A percentile compares a stretch with the other conserved stretches of the same genome.
These are phyloP conservation scores for Chascanopsetta lugubris DNA, from an alignment of 2,113 vertebrate genomes.

Conservation along the genomic window DNA sequence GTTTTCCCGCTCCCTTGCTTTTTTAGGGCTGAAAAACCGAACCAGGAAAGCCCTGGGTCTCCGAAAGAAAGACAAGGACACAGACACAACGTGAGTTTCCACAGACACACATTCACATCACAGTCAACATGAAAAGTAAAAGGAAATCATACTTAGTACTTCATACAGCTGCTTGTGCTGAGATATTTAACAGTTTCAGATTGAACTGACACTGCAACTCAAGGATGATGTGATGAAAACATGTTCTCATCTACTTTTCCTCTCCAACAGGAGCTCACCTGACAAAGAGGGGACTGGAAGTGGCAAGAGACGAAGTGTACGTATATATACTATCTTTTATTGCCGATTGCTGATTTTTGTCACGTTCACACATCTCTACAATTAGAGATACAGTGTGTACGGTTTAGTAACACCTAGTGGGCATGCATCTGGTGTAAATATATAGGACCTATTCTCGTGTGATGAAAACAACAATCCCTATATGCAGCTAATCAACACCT, in stretches of 20 bases:
- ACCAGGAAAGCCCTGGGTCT: conserved; percentile 97
- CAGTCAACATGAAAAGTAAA: background rate
- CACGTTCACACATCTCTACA: too few relatives aligned
- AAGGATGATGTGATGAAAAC: background rate
- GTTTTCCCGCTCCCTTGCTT: background rate
- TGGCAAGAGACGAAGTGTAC: conserved; percentile 73
- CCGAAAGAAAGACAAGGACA: conserved; percentile 97
- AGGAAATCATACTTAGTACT: too few relatives aligned
- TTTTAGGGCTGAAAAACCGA: conserved; percentile 96
- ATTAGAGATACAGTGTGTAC: too few relatives aligned
- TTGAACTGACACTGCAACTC: background rate
- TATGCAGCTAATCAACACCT: too few relatives aligned
- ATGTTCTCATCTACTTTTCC: conserved; percentile 15
- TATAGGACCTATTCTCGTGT: too few relatives aligned
- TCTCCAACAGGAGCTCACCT: conserved; percentile 88
- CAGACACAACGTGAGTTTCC: conserved; percentile 91
- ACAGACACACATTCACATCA: background rate
- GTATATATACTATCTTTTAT: conserved; percentile 19
- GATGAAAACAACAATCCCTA: too few relatives aligned
- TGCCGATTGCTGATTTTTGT: too few relatives aligned
- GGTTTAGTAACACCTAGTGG: too few relatives aligned
- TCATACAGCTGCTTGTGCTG: background rate
- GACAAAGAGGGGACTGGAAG: conserved; percentile 94
- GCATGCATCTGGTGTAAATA: too few relatives aligned
- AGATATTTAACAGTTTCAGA: background rate